Evolutionary conservation across 2,113 vertebrate genomes (phyloP).

Genomic region (Myotis lucifugus): DNA sequence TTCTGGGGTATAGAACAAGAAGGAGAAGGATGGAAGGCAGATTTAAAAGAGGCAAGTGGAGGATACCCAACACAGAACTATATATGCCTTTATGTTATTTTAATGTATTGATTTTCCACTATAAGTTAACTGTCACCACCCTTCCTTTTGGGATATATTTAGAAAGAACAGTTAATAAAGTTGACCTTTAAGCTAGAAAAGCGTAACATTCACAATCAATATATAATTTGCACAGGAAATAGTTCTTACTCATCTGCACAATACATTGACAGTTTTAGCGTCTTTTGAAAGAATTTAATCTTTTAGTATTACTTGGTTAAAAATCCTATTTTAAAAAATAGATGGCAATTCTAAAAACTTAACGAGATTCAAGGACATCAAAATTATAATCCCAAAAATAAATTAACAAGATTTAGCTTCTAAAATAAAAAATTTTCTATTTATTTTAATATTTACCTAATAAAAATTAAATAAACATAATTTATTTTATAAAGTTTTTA

Average conservation of each 20-base stretch:
- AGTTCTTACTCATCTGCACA: not conserved
- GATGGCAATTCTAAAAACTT: not conserved
- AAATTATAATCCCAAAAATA: not conserved
- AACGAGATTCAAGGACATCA: not conserved
- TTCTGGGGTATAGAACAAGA: not conserved
- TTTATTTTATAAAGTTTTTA: not conserved
- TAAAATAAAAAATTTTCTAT: not conserved
- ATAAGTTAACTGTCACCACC: not conserved
- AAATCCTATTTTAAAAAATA: not conserved
- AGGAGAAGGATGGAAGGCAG: not conserved
- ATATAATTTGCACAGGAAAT: conserved; percentile 10
- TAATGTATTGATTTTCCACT: not conserved
- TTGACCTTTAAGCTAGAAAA: conserved; percentile 46
- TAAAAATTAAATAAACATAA: not conserved
- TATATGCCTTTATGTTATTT: not conserved
- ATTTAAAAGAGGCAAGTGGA: not conserved
- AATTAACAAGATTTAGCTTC: not conserved
- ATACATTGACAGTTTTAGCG: not conserved
- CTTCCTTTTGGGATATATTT: conserved; percentile 49
- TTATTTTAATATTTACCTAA: not conserved
- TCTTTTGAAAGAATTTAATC: not conserved
- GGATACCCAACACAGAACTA: not conserved
- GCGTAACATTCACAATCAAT: conserved; percentile 43
- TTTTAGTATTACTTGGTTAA: not conserved
- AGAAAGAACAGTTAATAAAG: conserved; percentile 50